Percentiles rank a stretch among this genome's conserved stretches.
Evolutionary conservation across 2,797 vertebrate genomes (phyloP).

Genomic region (Hoplostethus atlanticus): DNA sequence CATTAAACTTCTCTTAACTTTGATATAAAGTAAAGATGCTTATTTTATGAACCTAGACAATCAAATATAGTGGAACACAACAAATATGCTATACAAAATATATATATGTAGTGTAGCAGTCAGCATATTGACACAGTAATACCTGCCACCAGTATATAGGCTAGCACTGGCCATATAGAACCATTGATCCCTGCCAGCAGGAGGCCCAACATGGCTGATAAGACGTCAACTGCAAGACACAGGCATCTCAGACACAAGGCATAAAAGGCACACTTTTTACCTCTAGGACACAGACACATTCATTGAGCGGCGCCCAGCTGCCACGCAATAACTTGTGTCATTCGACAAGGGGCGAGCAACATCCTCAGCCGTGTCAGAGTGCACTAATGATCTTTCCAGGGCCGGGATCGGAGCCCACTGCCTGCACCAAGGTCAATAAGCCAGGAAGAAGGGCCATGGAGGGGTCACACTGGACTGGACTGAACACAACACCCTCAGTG

Average conservation of each 20-base stretch:
- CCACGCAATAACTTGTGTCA: slow-evolving; percentile 42
- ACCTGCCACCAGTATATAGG: neutral
- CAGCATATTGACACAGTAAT: neutral
- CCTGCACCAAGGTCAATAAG: slow-evolving; percentile 53
- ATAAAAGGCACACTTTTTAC: slow-evolving; percentile 40
- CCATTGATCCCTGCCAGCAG: neutral
- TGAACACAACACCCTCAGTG: slow-evolving; percentile 39
- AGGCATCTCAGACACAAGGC: slow-evolving; percentile 31
- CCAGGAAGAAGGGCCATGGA: slow-evolving; percentile 15
- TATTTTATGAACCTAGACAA: neutral
- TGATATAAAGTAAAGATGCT: neutral
- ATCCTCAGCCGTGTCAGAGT: slow-evolving; percentile 9
- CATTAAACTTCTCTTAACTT: neutral
- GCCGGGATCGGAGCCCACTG: slow-evolving; percentile 32
- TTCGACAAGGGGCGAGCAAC: slow-evolving; percentile 29
- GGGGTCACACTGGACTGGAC: slow-evolving; percentile 46
- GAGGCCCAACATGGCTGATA: slow-evolving; percentile 31
- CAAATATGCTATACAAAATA: neutral
- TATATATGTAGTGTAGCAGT: neutral
- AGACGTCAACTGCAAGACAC: slow-evolving; percentile 37
- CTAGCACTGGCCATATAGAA: neutral
- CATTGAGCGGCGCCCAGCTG: slow-evolving; percentile 48
- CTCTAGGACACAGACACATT: slow-evolving; percentile 40
- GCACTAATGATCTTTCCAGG: slow-evolving; percentile 49
- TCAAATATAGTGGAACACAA: neutral